phyloP scores from a whole-genome alignment of 2,797 vertebrate genomes.

The Remorina albescens region DNA sequence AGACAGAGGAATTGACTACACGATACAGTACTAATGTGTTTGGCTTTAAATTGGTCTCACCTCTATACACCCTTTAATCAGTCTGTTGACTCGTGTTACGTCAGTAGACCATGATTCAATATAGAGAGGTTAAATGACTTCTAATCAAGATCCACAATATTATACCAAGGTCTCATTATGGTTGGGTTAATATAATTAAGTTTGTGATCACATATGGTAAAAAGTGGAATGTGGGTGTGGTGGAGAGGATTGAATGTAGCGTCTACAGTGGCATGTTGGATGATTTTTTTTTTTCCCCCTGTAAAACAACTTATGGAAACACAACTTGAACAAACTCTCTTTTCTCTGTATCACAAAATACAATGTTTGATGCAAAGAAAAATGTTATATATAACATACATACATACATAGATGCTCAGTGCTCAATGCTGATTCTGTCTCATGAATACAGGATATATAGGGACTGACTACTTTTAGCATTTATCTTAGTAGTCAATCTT shows the following conservation, averaged over 20 bases:
- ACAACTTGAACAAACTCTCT: no score
- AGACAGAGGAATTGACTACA: not conserved
- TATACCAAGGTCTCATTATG: no score
- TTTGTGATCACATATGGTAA: no score
- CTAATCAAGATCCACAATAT: no score
- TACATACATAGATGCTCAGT: no score
- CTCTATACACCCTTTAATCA: slow-evolving; percentile 3
- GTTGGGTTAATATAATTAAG: no score
- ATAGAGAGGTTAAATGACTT: no score
- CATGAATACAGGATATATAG: not conserved
- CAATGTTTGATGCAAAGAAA: not conserved
- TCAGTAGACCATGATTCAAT: not conserved
- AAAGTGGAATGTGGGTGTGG: no score
- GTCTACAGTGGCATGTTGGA: no score
- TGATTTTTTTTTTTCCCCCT: not conserved
- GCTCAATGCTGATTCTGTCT: not conserved
- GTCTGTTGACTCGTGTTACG: not conserved
- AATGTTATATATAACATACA: no score
- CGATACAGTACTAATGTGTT: not conserved
- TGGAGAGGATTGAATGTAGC: no score
- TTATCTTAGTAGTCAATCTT: not conserved
- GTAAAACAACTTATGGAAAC: not conserved
- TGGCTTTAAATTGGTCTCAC: not conserved
- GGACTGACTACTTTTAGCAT: not conserved
- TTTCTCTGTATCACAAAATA: not conserved